A percentile compares a stretch with the other conserved stretches of the same genome.
These are phyloP conservation scores for Myiozetetes cayanensis DNA, from an alignment of 2,113 vertebrate species.

Conservation along the genomic window DNA sequence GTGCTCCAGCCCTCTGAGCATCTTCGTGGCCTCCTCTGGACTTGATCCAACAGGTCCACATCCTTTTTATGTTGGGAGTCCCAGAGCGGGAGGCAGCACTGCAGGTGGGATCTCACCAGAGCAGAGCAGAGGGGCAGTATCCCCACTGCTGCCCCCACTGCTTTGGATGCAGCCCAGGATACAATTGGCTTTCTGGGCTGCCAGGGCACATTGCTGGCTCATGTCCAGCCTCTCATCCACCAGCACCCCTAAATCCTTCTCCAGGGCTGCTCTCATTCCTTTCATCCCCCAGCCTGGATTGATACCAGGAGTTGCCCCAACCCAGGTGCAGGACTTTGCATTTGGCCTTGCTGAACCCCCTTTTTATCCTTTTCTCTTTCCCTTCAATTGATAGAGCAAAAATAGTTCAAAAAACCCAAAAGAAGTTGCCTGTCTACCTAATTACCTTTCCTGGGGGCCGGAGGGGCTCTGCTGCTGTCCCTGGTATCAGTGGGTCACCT, in stretches of 20 bases:
- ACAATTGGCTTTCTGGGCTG: background rate
- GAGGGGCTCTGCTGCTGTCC: background rate
- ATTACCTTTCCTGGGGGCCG: accelerated
- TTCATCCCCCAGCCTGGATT: background rate
- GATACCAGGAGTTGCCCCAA: too few species aligned
- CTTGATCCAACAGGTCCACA: background rate
- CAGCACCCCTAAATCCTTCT: background rate
- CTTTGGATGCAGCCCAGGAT: background rate
- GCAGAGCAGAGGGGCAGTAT: background rate
- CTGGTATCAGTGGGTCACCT: background rate
- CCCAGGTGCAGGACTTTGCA: background rate
- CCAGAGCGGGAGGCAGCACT: background rate
- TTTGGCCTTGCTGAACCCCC: background rate
- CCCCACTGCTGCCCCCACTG: background rate
- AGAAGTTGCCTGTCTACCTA: background rate
- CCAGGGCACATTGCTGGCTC: background rate
- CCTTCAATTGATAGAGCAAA: background rate
- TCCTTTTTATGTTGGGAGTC: background rate
- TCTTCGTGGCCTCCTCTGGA: background rate
- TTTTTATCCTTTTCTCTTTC: background rate
- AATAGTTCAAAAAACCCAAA: accelerated
- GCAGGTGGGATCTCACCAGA: background rate
- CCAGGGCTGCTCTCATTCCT: background rate
- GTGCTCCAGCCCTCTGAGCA: background rate
- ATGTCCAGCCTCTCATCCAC: background rate